Evolutionary conservation across 2,797 vertebrate genomes (phyloP).

Genomic region (Pelobates cultripes): DNA sequence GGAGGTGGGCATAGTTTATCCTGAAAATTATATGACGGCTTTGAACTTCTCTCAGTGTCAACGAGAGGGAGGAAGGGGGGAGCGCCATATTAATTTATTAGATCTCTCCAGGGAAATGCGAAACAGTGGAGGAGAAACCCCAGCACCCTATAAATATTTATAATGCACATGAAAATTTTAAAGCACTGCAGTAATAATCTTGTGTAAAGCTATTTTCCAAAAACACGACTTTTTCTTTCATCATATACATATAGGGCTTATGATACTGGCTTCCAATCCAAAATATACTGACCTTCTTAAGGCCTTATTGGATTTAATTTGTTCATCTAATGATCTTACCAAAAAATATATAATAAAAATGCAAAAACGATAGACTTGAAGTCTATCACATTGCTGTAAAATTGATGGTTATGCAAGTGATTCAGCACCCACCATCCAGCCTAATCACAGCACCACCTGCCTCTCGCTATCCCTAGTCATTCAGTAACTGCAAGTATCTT

Average conservation of each 20-base stretch:
- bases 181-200: conserved; percentile 49
- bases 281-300: background rate
- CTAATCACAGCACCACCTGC: too few species aligned
- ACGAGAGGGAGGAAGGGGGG: conserved; percentile 9
- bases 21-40: conserved; percentile 40
- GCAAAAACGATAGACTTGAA: too few species aligned
- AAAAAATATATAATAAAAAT: too few species aligned
- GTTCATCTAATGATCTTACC: too few species aligned
- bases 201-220: conserved; percentile 26
- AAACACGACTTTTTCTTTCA: conserved; percentile 21
- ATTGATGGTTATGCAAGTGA: background rate
- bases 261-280: background rate
- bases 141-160: conserved; percentile 53
- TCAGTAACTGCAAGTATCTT: background rate
- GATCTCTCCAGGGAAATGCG: conserved; percentile 34
- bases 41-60: conserved; percentile 25
- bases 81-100: conserved; percentile 31
- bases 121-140: conserved; percentile 39
- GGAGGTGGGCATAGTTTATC: conserved; percentile 40
- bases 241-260: conserved; percentile 12
- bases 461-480: background rate
- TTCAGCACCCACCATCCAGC: too few species aligned
- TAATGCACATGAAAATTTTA: conserved; percentile 47
- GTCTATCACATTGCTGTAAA: background rate
- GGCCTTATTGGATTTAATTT: background rate